Conservation (phyloP, 2,113 vertebrate species). For the Sylvilagus bachmani region DNA sequence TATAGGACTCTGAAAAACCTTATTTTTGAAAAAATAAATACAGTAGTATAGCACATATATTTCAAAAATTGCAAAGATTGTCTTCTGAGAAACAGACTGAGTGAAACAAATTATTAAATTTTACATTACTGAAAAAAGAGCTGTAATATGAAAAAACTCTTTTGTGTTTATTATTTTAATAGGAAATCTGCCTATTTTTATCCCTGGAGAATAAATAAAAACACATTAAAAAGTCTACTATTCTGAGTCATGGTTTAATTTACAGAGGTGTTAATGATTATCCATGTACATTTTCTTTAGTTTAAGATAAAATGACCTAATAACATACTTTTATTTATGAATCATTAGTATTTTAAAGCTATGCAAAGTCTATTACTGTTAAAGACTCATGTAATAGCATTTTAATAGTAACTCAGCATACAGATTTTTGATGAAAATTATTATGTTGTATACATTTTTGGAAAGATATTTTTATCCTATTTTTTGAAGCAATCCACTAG, state of each 20-base stretch:
- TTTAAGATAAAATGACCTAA: conserved; percentile 71
- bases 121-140: conserved; percentile 44
- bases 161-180: conserved; percentile 59
- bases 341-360: conserved; percentile 54
- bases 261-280: conserved; percentile 57
- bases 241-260: conserved; percentile 77
- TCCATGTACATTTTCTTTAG: conserved; percentile 60
- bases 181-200: conserved; percentile 55
- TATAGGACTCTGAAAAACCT: conserved; percentile 19
- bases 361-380: neutral
- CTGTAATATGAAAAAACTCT: conserved; percentile 46
- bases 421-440: conserved; percentile 43
- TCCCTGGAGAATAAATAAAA: conserved; percentile 71
- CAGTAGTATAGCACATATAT: neutral
- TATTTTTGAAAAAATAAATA: conserved; percentile 40
- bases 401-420: conserved; percentile 46
- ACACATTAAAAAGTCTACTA: conserved; percentile 63
- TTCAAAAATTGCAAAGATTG: conserved; percentile 14
- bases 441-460: neutral
- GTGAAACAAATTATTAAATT: conserved; percentile 54
- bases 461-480: neutral
- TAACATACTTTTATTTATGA: conserved; percentile 67
- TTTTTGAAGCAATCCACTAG: neutral
- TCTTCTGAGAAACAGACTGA: conserved; percentile 42
- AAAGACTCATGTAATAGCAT: neutral